Evolutionary conservation across 1,140 invertebrate genomes (phyloP).

Genomic region (Zaprionus vittiger): DNA sequence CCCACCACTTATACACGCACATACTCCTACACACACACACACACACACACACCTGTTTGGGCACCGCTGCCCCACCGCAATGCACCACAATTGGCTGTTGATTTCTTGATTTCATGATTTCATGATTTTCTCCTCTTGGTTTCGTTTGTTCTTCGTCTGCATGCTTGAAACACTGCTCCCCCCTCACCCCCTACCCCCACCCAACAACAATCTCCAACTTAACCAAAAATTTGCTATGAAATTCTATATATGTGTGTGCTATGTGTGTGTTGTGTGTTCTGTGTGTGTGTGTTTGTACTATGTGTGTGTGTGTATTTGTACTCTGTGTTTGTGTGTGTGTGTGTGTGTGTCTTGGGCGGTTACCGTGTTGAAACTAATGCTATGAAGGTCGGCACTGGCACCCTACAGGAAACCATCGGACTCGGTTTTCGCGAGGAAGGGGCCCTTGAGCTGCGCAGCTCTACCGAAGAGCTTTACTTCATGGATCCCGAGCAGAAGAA

Average conservation of each 20-base stretch:
- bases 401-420: conserved; percentile 84
- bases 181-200: neutral
- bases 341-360: conserved; percentile 69
- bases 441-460: conserved; percentile 91
- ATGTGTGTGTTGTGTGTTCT: conserved; percentile 33
- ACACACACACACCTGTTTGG: conserved; percentile 20
- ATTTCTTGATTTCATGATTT: conserved; percentile 73
- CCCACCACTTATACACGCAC: conserved; percentile 9
- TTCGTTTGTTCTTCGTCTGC: conserved; percentile 41
- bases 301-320: conserved; percentile 18
- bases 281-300: conserved; percentile 35
- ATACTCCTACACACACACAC: conserved; percentile 16
- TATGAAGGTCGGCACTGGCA: conserved; percentile 84
- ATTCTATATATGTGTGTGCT: conserved; percentile 30
- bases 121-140: conserved; percentile 31
- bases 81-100: conserved; percentile 72
- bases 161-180: neutral
- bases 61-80: conserved; percentile 30
- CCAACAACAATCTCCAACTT: neutral
- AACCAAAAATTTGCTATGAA: conserved; percentile 40
- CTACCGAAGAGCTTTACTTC: conserved; percentile 93
- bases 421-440: conserved; percentile 91
- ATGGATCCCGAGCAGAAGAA: conserved; percentile 88
- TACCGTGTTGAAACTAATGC: conserved; percentile 70
- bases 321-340: conserved; percentile 29